Evolutionary conservation across 2,113 vertebrate species (phyloP).

Genomic region (Hucho hucho): DNA sequence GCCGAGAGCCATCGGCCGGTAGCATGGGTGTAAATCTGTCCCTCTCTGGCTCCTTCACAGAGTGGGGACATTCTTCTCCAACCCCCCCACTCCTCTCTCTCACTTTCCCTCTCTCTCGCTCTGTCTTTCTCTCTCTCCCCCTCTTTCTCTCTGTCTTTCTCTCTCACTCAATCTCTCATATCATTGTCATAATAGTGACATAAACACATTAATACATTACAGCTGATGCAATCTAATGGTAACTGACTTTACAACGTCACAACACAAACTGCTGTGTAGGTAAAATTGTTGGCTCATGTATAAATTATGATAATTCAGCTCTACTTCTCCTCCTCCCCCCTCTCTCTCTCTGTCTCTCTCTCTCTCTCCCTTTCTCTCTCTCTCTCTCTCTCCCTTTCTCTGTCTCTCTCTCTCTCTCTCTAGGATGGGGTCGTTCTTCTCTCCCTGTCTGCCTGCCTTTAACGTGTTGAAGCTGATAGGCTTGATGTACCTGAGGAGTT

Average conservation of each 20-base stretch:
- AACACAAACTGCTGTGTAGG: too few relatives aligned
- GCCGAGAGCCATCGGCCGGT: constrained; percentile 15
- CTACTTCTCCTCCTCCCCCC: background rate
- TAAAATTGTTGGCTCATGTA: too few relatives aligned
- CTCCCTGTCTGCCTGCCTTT: constrained; percentile 94
- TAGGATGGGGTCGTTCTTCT: constrained; percentile 99
- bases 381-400: background rate
- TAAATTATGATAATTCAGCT: background rate
- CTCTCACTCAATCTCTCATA: background rate
- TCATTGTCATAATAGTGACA: background rate
- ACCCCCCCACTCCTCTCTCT: background rate
- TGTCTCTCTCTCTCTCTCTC: constrained; percentile 2
- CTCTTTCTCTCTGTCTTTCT: background rate
- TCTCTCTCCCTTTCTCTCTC: background rate
- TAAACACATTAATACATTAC: too few relatives aligned
- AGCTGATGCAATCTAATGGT: too few relatives aligned
- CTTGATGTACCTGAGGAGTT: constrained; percentile 97
- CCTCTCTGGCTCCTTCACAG: background rate
- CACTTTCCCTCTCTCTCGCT: background rate
- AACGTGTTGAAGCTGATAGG: constrained; percentile 95
- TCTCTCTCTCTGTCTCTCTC: background rate
- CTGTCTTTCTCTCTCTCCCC: background rate
- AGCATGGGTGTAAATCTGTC: too few relatives aligned
- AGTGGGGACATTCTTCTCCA: background rate
- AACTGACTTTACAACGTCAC: too few relatives aligned